These are phyloP conservation scores for Paradoxurus hermaphroditus DNA, from an alignment of 2,113 vertebrate species.

Conservation along the genomic window DNA sequence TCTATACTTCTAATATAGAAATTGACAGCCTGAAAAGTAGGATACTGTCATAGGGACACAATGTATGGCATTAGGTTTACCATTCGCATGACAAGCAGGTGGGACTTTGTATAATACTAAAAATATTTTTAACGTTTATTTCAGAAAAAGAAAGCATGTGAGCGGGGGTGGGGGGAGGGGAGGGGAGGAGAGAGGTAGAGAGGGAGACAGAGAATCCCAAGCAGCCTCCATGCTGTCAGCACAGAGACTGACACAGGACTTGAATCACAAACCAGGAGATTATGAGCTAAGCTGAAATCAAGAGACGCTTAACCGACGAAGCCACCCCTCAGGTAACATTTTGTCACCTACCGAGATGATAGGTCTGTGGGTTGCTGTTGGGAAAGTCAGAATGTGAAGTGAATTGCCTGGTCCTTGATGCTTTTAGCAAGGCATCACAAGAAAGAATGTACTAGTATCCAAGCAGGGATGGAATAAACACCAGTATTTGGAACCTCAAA, in stretches of 20 bases:
- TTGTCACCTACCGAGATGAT: not conserved
- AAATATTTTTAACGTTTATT: too few relatives aligned
- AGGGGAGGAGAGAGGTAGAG: too few relatives aligned
- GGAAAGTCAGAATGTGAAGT: not conserved
- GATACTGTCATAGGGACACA: not conserved
- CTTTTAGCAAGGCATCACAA: not conserved
- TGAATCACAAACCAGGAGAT: too few relatives aligned
- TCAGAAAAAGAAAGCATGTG: too few relatives aligned
- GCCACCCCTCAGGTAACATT: not conserved
- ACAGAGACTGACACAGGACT: too few relatives aligned
- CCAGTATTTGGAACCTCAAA: not conserved
- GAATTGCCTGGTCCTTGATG: not conserved
- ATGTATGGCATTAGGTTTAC: not conserved
- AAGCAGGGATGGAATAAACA: not conserved
- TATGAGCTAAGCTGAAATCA: too few relatives aligned
- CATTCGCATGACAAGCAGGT: not conserved
- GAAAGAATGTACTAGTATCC: not conserved
- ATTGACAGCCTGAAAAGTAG: not conserved
- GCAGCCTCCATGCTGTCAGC: too few relatives aligned
- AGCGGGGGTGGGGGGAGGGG: too few relatives aligned
- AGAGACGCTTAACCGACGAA: too few relatives aligned
- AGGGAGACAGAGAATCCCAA: too few relatives aligned
- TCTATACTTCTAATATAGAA: not conserved
- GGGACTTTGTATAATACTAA: too few relatives aligned
- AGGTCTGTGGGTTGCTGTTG: not conserved